Conservation (phyloP, 2,113 vertebrate species). For the Nicator chloris region DNA sequence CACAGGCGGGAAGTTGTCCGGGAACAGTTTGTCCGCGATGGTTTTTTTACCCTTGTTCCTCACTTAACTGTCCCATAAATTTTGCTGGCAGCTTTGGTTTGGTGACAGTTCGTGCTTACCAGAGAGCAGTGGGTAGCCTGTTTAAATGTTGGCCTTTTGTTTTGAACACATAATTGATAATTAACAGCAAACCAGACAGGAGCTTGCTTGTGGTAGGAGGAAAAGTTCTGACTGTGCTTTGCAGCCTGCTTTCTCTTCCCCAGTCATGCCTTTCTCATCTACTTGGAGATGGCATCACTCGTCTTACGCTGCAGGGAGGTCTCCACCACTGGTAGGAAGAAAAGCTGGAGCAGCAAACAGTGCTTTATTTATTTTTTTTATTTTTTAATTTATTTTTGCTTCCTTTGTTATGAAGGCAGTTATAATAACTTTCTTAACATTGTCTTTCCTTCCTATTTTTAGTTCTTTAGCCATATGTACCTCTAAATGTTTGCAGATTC, state of each 20-base stretch:
- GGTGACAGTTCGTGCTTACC: not conserved
- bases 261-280: not conserved
- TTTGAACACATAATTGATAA: not conserved
- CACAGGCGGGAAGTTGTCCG: accelerated
- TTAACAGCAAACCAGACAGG: not conserved
- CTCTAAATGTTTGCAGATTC: not conserved
- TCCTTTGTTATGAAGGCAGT: not conserved
- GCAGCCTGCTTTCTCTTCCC: not conserved
- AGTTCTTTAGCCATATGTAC: not conserved
- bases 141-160: not conserved
- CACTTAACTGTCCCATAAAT: not conserved
- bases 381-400: not conserved
- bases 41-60: not conserved
- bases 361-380: not conserved
- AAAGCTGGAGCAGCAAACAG: not conserved
- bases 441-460: not conserved
- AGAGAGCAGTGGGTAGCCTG: not conserved
- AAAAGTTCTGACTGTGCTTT: not conserved
- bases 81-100: not conserved
- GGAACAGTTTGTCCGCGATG: not conserved
- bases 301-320: not conserved
- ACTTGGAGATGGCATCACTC: not conserved
- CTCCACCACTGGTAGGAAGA: not conserved
- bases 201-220: not conserved
- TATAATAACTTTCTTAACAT: not conserved